Base-by-base conservation (phyloP, 1,140 invertebrate genomes). In the Pseudomyrmex pallidus region DNA sequence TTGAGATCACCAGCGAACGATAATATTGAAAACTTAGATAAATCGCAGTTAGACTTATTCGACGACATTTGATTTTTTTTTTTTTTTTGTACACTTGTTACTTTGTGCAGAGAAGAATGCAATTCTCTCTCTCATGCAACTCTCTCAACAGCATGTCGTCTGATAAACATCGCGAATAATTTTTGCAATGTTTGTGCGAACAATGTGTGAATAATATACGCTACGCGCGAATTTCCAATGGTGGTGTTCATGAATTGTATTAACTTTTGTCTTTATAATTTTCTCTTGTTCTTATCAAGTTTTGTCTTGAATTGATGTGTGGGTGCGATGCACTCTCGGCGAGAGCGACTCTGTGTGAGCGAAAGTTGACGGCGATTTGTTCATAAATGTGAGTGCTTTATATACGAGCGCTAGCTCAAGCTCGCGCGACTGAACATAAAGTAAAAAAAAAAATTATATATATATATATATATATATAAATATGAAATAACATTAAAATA, bases 351-450 rank as follows among this genome's bases (percentile, higher is more conserved):
- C 35, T 64, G 61, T 66, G 67, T 62, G 66, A 74, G 56, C 17
- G 64, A 80, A 86, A 89, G 50, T 76, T 64, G 70, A 52, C 68
- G 83, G 54, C 68, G 74, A 74, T 63, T 70, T 52, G 54, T 25
- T 70, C 62, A 73, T 64, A 64, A 74, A 64, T 22, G 50, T 46
- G 67, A 52, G 13, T 72, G 17, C 59, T 78, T 83, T 74, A 35
- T 35, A 35, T 35, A 59, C 46, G 56, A 87, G 67, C 52, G 22
- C 74, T 15, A 52, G 17, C 59, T 70, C 66, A 74, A 67, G 44
- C 56, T 68, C 78, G 76, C 66, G 68, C 44, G 82, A 68, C 78
- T 85, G 82, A 87, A 77, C 54, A 59, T 83, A 87, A 87, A 35
- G 35, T 35, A 35, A 35, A 35, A 7, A 35, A 35, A 35, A 35